phyloP scores from a whole-genome alignment of 2,888 invertebrate species.

The Trachelus tabidus region DNA sequence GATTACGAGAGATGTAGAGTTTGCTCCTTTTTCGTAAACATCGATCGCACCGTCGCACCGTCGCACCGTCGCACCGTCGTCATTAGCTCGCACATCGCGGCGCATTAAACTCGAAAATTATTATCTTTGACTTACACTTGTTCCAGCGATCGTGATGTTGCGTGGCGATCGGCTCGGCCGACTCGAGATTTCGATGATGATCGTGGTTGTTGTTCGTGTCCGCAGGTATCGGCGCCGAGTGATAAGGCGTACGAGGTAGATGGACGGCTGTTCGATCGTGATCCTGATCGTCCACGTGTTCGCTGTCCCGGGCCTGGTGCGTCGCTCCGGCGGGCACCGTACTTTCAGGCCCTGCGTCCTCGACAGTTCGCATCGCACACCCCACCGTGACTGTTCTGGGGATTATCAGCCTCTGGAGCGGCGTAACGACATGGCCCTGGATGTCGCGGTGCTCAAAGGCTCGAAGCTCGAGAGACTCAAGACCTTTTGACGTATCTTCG shows the following conservation, averaged over 20 bases:
- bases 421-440: no score
- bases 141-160: conserved; percentile 55
- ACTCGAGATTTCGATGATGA: conserved; percentile 58
- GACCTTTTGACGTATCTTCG: no score
- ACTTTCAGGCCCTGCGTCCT: conserved; percentile 43
- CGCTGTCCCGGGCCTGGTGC: conserved; percentile 19
- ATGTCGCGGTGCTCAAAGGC: no score
- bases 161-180: conserved; percentile 40
- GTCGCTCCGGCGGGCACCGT: conserved; percentile 27
- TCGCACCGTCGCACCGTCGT: not conserved
- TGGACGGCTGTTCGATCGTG: conserved; percentile 14
- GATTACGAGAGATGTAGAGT: no score
- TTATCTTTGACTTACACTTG: conserved; percentile 57
- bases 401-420: no score
- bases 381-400: not conserved
- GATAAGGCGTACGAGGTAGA: conserved; percentile 7
- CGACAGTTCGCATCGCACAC: conserved; percentile 54
- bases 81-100: not conserved
- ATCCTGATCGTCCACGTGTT: conserved; percentile 3
- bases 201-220: conserved; percentile 63
- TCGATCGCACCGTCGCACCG: no score
- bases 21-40: no score
- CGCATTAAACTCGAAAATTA: no score
- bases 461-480: no score
- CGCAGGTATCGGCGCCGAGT: conserved; percentile 35